Conservation (phyloP, 2,888 invertebrate species). For the Parnassius apollo region DNA sequence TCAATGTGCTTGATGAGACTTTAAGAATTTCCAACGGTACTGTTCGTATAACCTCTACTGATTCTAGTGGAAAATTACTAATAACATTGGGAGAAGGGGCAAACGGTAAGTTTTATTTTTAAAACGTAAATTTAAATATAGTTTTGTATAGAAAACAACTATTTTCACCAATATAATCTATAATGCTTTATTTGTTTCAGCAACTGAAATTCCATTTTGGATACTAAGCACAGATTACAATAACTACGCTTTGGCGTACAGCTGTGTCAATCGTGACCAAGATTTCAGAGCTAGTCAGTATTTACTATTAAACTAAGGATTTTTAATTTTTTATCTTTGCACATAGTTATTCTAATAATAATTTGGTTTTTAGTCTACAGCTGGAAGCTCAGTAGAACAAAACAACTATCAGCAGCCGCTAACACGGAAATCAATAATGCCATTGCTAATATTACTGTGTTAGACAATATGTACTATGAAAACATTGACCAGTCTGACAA, state of each 20-base stretch:
- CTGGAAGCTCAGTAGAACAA: constrained; percentile 61
- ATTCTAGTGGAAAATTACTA: constrained; percentile 47
- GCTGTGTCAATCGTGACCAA: constrained; percentile 41
- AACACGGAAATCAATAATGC: constrained; percentile 40
- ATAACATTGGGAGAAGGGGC: constrained; percentile 40
- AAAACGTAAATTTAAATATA: neutral
- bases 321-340: neutral
- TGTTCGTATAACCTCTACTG: constrained; percentile 39
- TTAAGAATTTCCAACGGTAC: constrained; percentile 36
- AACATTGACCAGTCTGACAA: constrained; percentile 43
- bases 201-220: constrained; percentile 45
- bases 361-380: constrained; percentile 46
- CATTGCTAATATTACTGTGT: constrained; percentile 42
- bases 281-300: constrained; percentile 58
- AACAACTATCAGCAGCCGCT: constrained; percentile 38
- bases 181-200: constrained; percentile 14
- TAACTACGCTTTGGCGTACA: constrained; percentile 48
- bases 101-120: constrained; percentile 38
- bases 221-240: constrained; percentile 45
- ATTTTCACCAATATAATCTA: too few species aligned
- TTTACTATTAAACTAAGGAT: neutral
- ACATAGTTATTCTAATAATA: neutral
- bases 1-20: constrained; percentile 45
- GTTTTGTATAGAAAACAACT: neutral
- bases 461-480: constrained; percentile 51